Evolutionary conservation across 1,140 invertebrate species (phyloP), one percentile per base, ranked within the genome.

Genomic region (Spodoptera frugiperda): DNA sequence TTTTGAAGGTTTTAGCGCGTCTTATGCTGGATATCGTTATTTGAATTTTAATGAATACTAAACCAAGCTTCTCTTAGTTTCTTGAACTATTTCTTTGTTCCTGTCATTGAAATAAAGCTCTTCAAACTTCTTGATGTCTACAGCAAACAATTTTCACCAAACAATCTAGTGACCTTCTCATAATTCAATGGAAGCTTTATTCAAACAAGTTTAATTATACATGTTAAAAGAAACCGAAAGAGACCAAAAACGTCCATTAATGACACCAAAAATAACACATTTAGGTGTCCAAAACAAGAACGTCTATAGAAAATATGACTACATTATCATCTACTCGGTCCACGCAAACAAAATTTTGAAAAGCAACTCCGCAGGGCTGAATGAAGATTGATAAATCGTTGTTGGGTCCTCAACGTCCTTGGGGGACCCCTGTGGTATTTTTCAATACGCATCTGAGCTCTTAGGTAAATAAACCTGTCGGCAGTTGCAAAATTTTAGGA

Each of bases 371-470:
- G 19, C 12, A 44, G 68, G 39, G 51, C 14, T 48, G 14, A 67
- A 55, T 48, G 71, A 59, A 73, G 54, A 73, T 73, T 73, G 71
- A 73, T 61, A 61, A 61, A 61, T 59, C 71, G 53, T 72, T 46
- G 68, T 39, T 63, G 59, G 59, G 68, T 17, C 70, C 53, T 25
- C 30, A 44, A 44, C 14, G 46, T 49, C 71, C 55, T 57, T 30
- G 19, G 39, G 44, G 71, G 39, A 44, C 25, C 17, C 12, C 30
- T 72, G 49, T 61, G 44, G 17, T 73, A 19, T 55, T 61, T 71
- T 73, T 59, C 71, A 48, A 73, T 59, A 59, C 71, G 44, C 55
- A 39, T 21, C 54, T 61, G 54, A 61, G 54, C 19, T 30, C 54
- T 51, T 15, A 73, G 46, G 55, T 61, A 73, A 73, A 73, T 73